phyloP scores from a whole-genome alignment of 2,113 vertebrate species.

The Tamias sibiricus region DNA sequence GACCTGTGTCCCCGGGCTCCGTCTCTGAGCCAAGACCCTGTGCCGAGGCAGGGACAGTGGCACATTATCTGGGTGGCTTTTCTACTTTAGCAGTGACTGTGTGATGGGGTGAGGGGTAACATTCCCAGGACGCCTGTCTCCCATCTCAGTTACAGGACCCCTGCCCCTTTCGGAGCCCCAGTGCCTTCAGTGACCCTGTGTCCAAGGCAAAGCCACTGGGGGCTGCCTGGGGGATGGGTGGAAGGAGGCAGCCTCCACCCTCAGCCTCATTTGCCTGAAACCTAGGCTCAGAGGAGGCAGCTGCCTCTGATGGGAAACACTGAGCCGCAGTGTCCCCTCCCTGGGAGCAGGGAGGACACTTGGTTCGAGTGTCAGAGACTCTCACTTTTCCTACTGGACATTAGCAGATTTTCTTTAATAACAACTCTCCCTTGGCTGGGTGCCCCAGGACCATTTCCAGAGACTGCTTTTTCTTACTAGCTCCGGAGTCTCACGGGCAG shows the following conservation, averaged over 20 bases:
- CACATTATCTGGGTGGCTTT: background rate
- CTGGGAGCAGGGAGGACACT: background rate
- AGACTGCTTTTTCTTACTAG: background rate
- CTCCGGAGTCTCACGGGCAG: background rate
- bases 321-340: background rate
- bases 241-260: background rate
- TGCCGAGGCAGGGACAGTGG: background rate
- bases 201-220: background rate
- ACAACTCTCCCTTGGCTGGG: background rate
- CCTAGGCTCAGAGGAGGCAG: background rate
- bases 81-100: background rate
- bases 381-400: background rate
- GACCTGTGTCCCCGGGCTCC: background rate
- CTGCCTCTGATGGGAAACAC: background rate
- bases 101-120: background rate
- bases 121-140: background rate
- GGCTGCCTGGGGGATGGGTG: background rate
- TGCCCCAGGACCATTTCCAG: constrained; percentile 33
- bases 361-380: background rate
- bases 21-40: background rate
- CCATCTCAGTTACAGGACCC: background rate
- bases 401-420: constrained; percentile 27
- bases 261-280: background rate
- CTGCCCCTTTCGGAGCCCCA: too few species aligned
- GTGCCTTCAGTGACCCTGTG: background rate